Evolutionary conservation across 2,113 vertebrate species (phyloP), one percentile per base, ranked within the genome.

Genomic region (Neogobius melanostomus): DNA sequence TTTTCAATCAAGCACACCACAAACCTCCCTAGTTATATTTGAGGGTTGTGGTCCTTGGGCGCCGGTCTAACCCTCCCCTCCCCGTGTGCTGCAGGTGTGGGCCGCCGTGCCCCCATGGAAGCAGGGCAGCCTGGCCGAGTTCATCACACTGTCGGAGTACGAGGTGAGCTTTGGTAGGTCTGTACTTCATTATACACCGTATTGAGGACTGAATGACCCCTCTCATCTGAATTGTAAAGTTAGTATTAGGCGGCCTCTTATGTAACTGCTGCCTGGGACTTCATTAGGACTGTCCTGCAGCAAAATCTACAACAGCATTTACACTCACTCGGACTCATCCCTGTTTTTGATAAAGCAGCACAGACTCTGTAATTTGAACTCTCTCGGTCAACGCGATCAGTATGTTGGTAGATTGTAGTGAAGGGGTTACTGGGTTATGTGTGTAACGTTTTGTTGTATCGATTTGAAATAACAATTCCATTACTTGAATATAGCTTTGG

Each of bases 61-160:
- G n/a, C 48, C 48, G 6, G 10, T 14, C 49, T 50, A 16, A 52
- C 7, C n/a, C 5, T 52, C 7, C 11, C 3, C 51, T 52, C 3
- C 51, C 16, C 8, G 14, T 76, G 9, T 80, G 56, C 71, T 82
- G 5, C 84, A 98, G 96, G 97, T 98, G 61, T 98, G 96, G 96
- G 95, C 95, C 68, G 94, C 97, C 59, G 84, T 98, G 77, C 94
- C 97, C 63, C 96, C 96, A 0, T 98, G 97, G 97, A 98, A 98
- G 84, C 96, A 96, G 91, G 97, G 97, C 72, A 96, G 95, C 56
- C 88, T 98, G 65, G 95, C 96, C 56, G 95, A 98, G 73, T 98
- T 94, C 53, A 95, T 98, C 69, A 93, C 94, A 63, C 93, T 95
- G 60, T 95, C 92, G 78, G 96, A 93, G 75, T 96, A 96, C 0